Percentiles rank a stretch among this genome's conserved stretches.
Evolutionary conservation across 2,888 invertebrate species (phyloP).

Genomic region (Leptinotarsa juncta): DNA sequence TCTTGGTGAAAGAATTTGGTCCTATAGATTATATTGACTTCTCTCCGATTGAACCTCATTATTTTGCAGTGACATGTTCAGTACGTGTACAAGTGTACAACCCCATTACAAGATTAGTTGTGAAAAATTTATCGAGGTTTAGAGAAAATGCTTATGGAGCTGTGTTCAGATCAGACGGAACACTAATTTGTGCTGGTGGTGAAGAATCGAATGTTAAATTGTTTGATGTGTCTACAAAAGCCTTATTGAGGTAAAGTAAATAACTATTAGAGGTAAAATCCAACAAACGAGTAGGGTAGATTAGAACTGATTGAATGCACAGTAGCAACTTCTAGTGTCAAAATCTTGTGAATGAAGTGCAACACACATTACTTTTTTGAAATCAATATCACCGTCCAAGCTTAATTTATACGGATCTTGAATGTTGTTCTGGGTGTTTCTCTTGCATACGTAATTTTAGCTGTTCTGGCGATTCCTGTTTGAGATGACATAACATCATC

Average conservation of each 20-base stretch:
- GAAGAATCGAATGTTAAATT: slow-evolving; percentile 89
- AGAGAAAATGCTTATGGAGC: slow-evolving; percentile 88
- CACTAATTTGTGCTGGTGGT: slow-evolving; percentile 87
- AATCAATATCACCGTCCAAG: too few relatives aligned
- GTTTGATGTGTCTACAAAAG: slow-evolving; percentile 88
- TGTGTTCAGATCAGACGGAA: slow-evolving; percentile 83
- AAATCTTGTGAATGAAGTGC: too few relatives aligned
- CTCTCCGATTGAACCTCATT: slow-evolving; percentile 87
- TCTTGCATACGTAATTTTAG: too few relatives aligned
- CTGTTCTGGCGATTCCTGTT: too few relatives aligned
- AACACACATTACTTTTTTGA: too few relatives aligned
- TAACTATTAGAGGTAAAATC: too few relatives aligned
- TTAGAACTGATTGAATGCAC: too few relatives aligned
- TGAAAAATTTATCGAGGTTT: slow-evolving; percentile 85
- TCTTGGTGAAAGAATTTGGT: slow-evolving; percentile 91
- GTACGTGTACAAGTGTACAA: slow-evolving; percentile 89
- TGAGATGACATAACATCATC: too few relatives aligned
- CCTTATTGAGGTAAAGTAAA: slow-evolving; percentile 70
- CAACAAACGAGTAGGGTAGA: too few relatives aligned
- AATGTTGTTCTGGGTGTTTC: too few relatives aligned
- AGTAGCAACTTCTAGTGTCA: too few relatives aligned
- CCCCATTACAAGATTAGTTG: slow-evolving; percentile 84
- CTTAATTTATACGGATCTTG: too few relatives aligned
- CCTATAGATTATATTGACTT: slow-evolving; percentile 93
- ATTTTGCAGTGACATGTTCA: slow-evolving; percentile 94